These are phyloP conservation scores for Hippocampus mohnikei DNA, from an alignment of 2,113 vertebrate species.

Conservation along the genomic window DNA sequence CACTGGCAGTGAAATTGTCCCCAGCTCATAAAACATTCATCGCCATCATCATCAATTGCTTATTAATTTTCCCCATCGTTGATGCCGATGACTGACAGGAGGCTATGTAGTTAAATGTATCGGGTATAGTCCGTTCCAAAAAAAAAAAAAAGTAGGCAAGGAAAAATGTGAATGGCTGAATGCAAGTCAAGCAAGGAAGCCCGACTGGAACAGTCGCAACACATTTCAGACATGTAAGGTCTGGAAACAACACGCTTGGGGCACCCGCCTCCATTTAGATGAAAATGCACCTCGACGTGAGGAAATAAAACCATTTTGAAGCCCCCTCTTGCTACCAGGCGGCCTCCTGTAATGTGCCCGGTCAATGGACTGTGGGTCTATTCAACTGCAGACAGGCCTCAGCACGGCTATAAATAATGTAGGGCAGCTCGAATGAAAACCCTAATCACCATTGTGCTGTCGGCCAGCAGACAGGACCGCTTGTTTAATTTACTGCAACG, in stretches of 20 bases:
- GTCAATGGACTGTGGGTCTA: slow-evolving; percentile 76
- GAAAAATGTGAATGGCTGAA: slow-evolving; percentile 28
- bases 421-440: slow-evolving; percentile 66
- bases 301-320: slow-evolving; percentile 73
- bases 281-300: slow-evolving; percentile 69
- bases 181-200: slow-evolving; percentile 25
- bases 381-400: slow-evolving; percentile 69
- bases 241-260: slow-evolving; percentile 62
- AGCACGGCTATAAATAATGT: slow-evolving; percentile 71
- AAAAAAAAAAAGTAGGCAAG: not conserved
- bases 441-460: slow-evolving; percentile 73
- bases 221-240: slow-evolving; percentile 56
- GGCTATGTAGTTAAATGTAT: not conserved
- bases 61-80: not conserved
- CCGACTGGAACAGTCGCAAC: slow-evolving; percentile 56
- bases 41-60: too few species aligned
- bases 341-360: slow-evolving; percentile 64
- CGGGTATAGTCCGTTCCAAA: not conserved
- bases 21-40: too few species aligned
- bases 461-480: slow-evolving; percentile 71
- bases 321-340: slow-evolving; percentile 45
- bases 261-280: slow-evolving; percentile 66
- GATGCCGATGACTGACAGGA: not conserved
- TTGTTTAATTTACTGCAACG: slow-evolving; percentile 74
- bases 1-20: too few species aligned